phyloP scores from a whole-genome alignment of 1,140 invertebrate species.

The Samia ricini region DNA sequence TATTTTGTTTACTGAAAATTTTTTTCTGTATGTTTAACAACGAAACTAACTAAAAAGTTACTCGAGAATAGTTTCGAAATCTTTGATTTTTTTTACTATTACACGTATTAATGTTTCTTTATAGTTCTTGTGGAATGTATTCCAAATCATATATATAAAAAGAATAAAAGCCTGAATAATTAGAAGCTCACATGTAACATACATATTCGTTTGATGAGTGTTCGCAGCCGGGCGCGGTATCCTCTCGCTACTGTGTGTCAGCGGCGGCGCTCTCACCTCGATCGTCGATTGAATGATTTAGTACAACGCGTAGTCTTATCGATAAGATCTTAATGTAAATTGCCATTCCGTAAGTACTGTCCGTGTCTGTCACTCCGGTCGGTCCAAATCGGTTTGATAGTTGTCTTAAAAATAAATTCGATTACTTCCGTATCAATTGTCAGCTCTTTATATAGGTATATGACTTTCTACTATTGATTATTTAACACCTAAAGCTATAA shows the following conservation, averaged over 20 bases:
- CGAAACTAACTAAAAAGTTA: too few relatives aligned
- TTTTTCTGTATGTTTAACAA: too few relatives aligned
- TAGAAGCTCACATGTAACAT: conserved; percentile 21
- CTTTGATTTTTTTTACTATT: too few relatives aligned
- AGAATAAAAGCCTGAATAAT: conserved; percentile 40
- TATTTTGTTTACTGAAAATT: too few relatives aligned
- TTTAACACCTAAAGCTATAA: conserved; percentile 34
- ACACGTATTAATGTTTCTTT: neutral
- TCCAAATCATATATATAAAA: conserved; percentile 5
- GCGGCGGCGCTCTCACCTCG: conserved; percentile 9
- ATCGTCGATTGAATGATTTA: neutral
- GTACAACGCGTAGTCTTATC: conserved; percentile 29
- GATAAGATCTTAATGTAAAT: conserved; percentile 47
- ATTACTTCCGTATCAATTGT: conserved; percentile 24
- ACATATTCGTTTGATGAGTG: conserved; percentile 3
- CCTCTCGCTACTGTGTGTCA: conserved; percentile 20
- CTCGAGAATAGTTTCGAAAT: too few relatives aligned
- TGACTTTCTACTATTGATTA: conserved; percentile 27
- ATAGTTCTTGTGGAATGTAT: neutral
- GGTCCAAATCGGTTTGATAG: conserved; percentile 29
- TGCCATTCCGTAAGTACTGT: conserved; percentile 32
- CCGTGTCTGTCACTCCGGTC: conserved; percentile 41
- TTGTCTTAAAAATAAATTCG: conserved; percentile 29
- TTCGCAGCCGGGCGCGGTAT: neutral
- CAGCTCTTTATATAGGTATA: neutral